Base-by-base conservation (phyloP, 2,113 vertebrate species). In the Epinephelus lanceolatus region DNA sequence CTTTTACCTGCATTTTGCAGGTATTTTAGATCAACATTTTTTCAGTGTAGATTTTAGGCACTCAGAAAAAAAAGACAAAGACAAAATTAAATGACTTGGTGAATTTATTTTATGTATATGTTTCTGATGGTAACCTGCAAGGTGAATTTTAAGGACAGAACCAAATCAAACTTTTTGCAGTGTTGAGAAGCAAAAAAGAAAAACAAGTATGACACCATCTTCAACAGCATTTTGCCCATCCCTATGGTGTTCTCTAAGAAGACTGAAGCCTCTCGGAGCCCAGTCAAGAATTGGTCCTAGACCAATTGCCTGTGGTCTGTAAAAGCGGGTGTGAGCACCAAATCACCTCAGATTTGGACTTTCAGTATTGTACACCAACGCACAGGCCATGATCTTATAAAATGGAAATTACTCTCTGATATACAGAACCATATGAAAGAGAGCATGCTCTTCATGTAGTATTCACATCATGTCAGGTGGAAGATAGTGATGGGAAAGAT, bases 381-480 rank as follows among this genome's bases (percentile, higher is more conserved):
- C 5, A 2, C 49, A 15, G 14, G 4, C 45, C 25, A 3, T 51
- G 21, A 40, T 23, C 40, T 66, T 66, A 47, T 15, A 15, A 66
- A 5, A 67, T 47, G 8, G 14, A 17, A 21, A 66, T 1, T 11
- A 12, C 25, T 68, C 45, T 21, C 45, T 19, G 14, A 17, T 66
- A 66, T 4, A 23, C n/a, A 47, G 19, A 65, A 40, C 19, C n/a
- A 45, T 45, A 17, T 65, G 3, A 15, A 17, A 25, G 61, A 11
- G 42, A 47, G 25, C 59, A 33, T 19, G 60, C 12, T n/a, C 27
- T 9, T 69, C 6, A 40, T 33, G 15, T 14, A 60, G 25, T 55
- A 69, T 52, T 70, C 45, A 30, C 18, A 27, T 53, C 45, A 52
- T 52, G 57, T 62, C 47, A 70, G 67, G 23, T 80, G 33, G 49